Percentiles rank a stretch among this genome's conserved stretches.
Conservation (phyloP, 2,113 vertebrate genomes). For the Blennius ocellaris region DNA sequence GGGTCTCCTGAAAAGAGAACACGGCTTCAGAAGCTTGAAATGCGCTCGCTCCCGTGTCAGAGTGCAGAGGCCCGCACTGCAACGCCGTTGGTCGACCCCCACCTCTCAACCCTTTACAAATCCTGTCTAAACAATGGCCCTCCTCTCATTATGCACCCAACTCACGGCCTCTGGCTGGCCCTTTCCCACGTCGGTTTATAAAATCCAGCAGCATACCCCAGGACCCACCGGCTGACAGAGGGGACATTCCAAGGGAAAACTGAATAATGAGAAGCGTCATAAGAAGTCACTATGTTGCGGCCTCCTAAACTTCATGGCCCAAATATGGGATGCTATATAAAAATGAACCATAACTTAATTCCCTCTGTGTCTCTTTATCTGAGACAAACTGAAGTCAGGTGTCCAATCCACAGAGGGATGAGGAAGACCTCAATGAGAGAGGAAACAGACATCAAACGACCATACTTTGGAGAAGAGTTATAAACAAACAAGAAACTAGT, state of each 20-base stretch:
- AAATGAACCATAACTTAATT: too few species aligned
- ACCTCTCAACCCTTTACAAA: conserved; percentile 47
- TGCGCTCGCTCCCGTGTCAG: conserved; percentile 28
- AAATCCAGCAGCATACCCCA: conserved; percentile 45
- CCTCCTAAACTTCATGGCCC: too few species aligned
- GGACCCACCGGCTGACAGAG: conserved; percentile 46
- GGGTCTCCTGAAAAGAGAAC: conserved; percentile 28
- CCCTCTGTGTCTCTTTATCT: too few species aligned
- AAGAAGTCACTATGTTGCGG: not conserved
- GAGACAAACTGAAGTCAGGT: too few species aligned
- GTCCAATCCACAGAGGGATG: too few species aligned
- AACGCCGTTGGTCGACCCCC: conserved; percentile 38
- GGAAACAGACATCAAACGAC: too few species aligned
- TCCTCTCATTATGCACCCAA: conserved; percentile 76
- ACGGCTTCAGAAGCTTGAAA: conserved; percentile 39
- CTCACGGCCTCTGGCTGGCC: conserved; percentile 61
- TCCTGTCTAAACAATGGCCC: conserved; percentile 73
- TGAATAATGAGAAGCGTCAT: conserved; percentile 26
- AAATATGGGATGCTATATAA: too few species aligned
- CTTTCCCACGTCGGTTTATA: conserved; percentile 79
- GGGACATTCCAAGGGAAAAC: conserved; percentile 48
- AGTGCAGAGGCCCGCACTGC: conserved; percentile 39
- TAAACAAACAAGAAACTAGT: too few species aligned
- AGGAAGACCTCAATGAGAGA: too few species aligned
- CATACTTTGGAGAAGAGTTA: too few species aligned